Conservation (phyloP, 2,888 invertebrate species). For the Merodon equestris region DNA sequence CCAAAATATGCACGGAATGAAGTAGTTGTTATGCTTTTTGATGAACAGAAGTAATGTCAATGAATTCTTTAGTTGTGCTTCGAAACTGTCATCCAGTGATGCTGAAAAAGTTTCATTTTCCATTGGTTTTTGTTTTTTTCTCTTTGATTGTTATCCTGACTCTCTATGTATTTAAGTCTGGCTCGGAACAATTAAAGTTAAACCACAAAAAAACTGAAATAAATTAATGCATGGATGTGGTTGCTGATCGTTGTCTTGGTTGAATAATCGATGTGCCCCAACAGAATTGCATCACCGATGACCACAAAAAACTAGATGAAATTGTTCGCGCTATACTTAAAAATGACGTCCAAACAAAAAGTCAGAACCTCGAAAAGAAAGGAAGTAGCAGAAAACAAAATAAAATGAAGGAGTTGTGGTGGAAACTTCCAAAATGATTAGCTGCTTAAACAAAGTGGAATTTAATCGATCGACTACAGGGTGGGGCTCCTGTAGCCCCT, state of each 20-base stretch:
- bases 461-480: slow-evolving; percentile 62
- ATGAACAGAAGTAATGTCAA: slow-evolving; percentile 46
- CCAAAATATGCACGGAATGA: slow-evolving; percentile 68
- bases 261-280: slow-evolving; percentile 56
- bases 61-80: slow-evolving; percentile 40
- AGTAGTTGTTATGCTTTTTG: slow-evolving; percentile 68
- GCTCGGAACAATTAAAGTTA: slow-evolving; percentile 62
- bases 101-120: slow-evolving; percentile 19
- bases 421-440: slow-evolving; percentile 59
- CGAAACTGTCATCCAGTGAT: slow-evolving; percentile 35
- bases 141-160: background rate
- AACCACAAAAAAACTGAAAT: slow-evolving; percentile 60
- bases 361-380: background rate
- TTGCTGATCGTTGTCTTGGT: slow-evolving; percentile 34
- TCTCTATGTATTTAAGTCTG: background rate
- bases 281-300: slow-evolving; percentile 35
- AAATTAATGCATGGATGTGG: slow-evolving; percentile 62
- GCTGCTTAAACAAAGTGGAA: slow-evolving; percentile 64
- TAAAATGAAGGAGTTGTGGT: slow-evolving; percentile 37
- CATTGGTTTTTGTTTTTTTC: background rate
- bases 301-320: slow-evolving; percentile 38
- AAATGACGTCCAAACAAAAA: slow-evolving; percentile 15
- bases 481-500: slow-evolving; percentile 40
- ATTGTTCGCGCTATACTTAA: slow-evolving; percentile 60
- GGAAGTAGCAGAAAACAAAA: background rate